phyloP scores from a whole-genome alignment of 1,140 invertebrate species.

The Heliothis subflexa region DNA sequence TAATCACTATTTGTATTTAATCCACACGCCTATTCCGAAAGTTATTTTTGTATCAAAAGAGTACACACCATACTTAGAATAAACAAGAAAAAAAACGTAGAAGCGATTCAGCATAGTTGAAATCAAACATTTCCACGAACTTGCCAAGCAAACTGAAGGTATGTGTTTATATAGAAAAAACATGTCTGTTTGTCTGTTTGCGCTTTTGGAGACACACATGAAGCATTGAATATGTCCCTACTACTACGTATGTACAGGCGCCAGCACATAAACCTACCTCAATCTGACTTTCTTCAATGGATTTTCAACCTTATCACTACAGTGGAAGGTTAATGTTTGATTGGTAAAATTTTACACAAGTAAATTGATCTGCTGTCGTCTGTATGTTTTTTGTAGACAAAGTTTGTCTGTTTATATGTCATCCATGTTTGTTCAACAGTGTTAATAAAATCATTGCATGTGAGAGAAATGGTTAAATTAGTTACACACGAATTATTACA shows the following conservation, averaged over 20 bases:
- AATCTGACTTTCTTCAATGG: too few species aligned
- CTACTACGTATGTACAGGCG: too few species aligned
- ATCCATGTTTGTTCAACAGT: conserved; percentile 2
- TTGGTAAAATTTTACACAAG: too few species aligned
- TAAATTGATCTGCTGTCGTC: not conserved
- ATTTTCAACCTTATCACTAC: too few species aligned
- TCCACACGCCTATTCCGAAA: not conserved
- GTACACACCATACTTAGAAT: too few species aligned
- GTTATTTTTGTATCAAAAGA: too few species aligned
- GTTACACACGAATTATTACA: not conserved
- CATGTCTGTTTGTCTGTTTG: conserved; percentile 43
- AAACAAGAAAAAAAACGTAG: not conserved
- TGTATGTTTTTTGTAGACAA: conserved; percentile 40
- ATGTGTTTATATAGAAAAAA: conserved; percentile 48
- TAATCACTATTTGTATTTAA: too few species aligned
- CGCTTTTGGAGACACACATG: conserved; percentile 50
- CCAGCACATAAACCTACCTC: too few species aligned
- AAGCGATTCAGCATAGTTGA: conserved; percentile 22
- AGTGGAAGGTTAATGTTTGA: too few species aligned
- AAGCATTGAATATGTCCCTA: conserved; percentile 50
- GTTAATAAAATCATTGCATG: conserved; percentile 38
- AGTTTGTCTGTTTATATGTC: conserved; percentile 15
- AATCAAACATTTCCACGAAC: conserved; percentile 33
- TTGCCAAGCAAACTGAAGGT: conserved; percentile 11
- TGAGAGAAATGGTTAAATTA: conserved; percentile 3